phyloP scores from a whole-genome alignment of 2,113 vertebrate species.

The Sapajus apella region DNA sequence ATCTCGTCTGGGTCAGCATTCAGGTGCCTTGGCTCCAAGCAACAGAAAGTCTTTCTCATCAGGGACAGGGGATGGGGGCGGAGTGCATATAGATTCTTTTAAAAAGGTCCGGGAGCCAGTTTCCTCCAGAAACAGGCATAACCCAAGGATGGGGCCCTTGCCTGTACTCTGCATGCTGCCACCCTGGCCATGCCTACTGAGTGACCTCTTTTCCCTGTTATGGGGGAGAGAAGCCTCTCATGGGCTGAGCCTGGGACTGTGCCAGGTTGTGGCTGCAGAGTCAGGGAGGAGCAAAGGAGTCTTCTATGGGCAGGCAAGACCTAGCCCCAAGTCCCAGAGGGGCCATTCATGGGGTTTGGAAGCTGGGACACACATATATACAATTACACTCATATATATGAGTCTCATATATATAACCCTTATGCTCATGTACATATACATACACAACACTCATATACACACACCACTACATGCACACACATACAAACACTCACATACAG shows the following conservation, averaged over 20 bases:
- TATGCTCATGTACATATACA: not conserved
- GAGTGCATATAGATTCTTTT: not conserved
- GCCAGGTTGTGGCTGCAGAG: rapidly evolving
- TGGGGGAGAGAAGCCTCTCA: not conserved
- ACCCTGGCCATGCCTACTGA: not conserved
- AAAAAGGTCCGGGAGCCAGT: not conserved
- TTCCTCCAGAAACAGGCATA: no score
- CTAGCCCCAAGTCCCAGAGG: not conserved
- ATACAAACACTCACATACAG: no score
- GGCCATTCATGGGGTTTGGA: not conserved
- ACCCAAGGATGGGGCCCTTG: no score
- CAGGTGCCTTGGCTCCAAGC: not conserved
- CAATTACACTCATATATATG: not conserved
- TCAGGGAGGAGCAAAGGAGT: not conserved
- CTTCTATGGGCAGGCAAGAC: not conserved
- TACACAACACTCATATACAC: not conserved
- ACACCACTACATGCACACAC: not conserved
- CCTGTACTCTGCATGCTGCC: no score
- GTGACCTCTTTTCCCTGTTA: not conserved
- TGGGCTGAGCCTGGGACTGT: not conserved
- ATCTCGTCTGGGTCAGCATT: not conserved
- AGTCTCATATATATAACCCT: no score
- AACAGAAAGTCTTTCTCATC: not conserved
- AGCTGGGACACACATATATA: not conserved
- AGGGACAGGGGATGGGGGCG: not conserved